Conservation (phyloP, 2,888 invertebrate genomes). For the Rhopalosiphum nymphaeae region DNA sequence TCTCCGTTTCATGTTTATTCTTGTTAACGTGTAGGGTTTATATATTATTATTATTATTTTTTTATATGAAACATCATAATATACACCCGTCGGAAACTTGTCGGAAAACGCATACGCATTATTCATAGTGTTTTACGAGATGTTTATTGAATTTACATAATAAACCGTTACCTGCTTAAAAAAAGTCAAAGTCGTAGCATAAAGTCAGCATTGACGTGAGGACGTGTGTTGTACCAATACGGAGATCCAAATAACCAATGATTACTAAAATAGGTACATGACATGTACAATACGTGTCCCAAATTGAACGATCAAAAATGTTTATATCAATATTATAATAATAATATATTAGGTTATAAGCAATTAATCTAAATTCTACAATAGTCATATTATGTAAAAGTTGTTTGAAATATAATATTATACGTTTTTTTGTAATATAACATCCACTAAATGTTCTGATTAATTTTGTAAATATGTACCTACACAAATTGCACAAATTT, state of each 20-base stretch:
- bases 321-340: not conserved
- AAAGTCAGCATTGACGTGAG: not conserved
- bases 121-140: not conserved
- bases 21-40: not conserved
- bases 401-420: not conserved
- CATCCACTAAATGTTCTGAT: not conserved
- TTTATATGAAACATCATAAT: not conserved
- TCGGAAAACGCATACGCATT: not conserved
- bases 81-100: not conserved
- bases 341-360: not conserved
- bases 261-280: not conserved
- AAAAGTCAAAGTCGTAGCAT: not conserved
- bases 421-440: not conserved
- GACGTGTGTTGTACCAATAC: not conserved
- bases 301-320: not conserved
- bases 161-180: not conserved
- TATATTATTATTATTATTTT: not conserved
- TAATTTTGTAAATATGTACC: not conserved
- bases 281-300: not conserved
- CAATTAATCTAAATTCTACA: not conserved
- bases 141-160: not conserved
- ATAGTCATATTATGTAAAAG: not conserved
- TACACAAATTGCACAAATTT: not conserved
- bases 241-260: not conserved
- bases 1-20: not conserved